Evolutionary conservation across 2,888 invertebrate species (phyloP).

Genomic region (Parnassius smintheus): DNA sequence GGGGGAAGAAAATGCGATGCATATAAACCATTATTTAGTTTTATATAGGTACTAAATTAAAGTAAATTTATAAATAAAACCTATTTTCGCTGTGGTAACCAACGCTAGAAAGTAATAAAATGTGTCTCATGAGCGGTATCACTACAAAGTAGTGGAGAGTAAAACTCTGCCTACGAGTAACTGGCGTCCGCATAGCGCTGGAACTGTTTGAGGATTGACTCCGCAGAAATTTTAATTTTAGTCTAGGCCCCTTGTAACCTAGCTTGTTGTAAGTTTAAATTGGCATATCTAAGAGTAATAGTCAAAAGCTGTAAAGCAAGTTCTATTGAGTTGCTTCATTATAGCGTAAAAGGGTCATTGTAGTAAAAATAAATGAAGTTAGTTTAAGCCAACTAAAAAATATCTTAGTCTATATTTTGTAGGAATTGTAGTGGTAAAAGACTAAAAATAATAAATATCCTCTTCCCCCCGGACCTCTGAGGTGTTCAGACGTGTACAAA

Average conservation of each 20-base stretch:
- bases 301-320: slow-evolving; percentile 68
- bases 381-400: no score
- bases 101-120: slow-evolving; percentile 6
- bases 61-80: not conserved
- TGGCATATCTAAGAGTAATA: slow-evolving; percentile 78
- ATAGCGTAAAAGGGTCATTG: no score
- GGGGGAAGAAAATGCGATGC: no score
- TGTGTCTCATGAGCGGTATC: slow-evolving; percentile 10
- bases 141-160: slow-evolving; percentile 23
- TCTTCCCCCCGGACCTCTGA: no score
- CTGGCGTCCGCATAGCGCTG: slow-evolving; percentile 48
- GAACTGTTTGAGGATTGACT: slow-evolving; percentile 59
- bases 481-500: no score
- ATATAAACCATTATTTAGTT: no score
- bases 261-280: slow-evolving; percentile 81
- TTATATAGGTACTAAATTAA: no score
- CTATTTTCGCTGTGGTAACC: not conserved
- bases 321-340: slow-evolving; percentile 33
- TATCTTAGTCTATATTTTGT: no score
- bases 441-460: no score
- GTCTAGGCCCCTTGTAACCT: slow-evolving; percentile 75
- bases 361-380: no score
- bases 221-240: slow-evolving; percentile 76
- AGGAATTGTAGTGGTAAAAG: no score
- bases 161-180: slow-evolving; percentile 24